Percentiles rank a stretch among this genome's conserved stretches.
These are phyloP conservation scores for Nemotelus pantherinus DNA, from an alignment of 2,888 invertebrate genomes.

Conservation along the genomic window DNA sequence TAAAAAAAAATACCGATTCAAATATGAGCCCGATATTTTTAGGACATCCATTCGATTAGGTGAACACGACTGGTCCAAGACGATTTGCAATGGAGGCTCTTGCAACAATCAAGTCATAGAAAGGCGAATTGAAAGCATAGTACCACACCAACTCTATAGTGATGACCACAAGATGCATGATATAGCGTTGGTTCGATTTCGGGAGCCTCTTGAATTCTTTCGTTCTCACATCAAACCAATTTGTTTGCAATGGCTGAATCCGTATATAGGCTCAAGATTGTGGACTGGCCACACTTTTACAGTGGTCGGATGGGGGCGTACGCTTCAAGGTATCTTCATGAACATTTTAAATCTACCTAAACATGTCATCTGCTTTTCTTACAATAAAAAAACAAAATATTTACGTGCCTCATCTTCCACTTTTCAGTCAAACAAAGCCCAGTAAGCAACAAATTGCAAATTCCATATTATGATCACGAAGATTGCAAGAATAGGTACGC, in stretches of 20 bases:
- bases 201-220: slow-evolving; percentile 66
- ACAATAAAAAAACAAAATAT: not conserved
- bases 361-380: not conserved
- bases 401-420: no score
- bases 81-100: not conserved
- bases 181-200: slow-evolving; percentile 75
- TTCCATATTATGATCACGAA: slow-evolving; percentile 65
- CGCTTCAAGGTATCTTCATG: slow-evolving; percentile 53
- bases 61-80: slow-evolving; percentile 5
- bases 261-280: not conserved
- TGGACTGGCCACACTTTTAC: slow-evolving; percentile 55
- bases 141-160: slow-evolving; percentile 73
- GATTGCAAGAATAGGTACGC: slow-evolving; percentile 65
- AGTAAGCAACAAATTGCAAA: slow-evolving; percentile 67
- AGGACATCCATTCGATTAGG: slow-evolving; percentile 19
- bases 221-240: slow-evolving; percentile 70
- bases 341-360: not conserved
- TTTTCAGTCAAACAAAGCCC: slow-evolving; percentile 65
- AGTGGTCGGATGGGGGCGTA: slow-evolving; percentile 74
- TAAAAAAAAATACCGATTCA: not conserved
- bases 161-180: slow-evolving; percentile 74
- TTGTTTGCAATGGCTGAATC: slow-evolving; percentile 66
- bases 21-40: not conserved
- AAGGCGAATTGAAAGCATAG: slow-evolving; percentile 70
- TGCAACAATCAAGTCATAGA: slow-evolving; percentile 54